phyloP scores from a whole-genome alignment of 92 coral and sea anemone genomes.

The Umimayanthus chanpuru region DNA sequence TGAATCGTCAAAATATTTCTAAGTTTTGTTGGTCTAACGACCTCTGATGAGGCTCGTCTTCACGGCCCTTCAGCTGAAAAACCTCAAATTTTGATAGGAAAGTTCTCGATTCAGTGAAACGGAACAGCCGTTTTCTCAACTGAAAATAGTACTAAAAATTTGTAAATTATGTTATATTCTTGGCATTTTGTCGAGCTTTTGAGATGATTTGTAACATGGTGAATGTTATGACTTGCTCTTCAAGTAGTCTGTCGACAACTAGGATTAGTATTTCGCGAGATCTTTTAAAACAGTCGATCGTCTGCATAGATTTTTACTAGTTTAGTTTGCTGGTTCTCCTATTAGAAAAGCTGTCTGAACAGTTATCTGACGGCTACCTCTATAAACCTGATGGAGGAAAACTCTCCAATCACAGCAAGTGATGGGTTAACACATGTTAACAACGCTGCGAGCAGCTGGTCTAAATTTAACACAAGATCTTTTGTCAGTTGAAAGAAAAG shows the following conservation, averaged over 20 bases:
- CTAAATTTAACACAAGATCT: neutral
- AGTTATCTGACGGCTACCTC: too few relatives aligned
- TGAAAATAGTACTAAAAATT: neutral
- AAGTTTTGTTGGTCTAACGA: neutral
- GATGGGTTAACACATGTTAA: too few relatives aligned
- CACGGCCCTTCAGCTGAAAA: too few relatives aligned
- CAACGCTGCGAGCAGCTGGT: neutral
- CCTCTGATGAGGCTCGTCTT: neutral
- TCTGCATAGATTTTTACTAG: too few relatives aligned
- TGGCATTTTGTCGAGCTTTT: neutral
- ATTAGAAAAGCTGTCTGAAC: too few relatives aligned
- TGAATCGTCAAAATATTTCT: constrained; percentile 3
- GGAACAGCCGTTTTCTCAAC: neutral
- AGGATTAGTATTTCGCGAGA: neutral
- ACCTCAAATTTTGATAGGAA: too few relatives aligned
- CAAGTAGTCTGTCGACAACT: constrained; percentile 33
- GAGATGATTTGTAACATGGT: neutral
- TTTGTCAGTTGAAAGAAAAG: neutral
- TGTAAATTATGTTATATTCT: neutral
- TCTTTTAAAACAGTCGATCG: too few relatives aligned
- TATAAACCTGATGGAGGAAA: too few relatives aligned
- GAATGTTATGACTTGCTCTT: constrained; percentile 7
- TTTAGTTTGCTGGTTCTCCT: neutral
- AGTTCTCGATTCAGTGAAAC: neutral
- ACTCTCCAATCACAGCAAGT: too few relatives aligned